A percentile compares a stretch with the other conserved stretches of the same genome.
phyloP scores from a whole-genome alignment of 2,113 vertebrate species.

The Vicugna pacos region DNA sequence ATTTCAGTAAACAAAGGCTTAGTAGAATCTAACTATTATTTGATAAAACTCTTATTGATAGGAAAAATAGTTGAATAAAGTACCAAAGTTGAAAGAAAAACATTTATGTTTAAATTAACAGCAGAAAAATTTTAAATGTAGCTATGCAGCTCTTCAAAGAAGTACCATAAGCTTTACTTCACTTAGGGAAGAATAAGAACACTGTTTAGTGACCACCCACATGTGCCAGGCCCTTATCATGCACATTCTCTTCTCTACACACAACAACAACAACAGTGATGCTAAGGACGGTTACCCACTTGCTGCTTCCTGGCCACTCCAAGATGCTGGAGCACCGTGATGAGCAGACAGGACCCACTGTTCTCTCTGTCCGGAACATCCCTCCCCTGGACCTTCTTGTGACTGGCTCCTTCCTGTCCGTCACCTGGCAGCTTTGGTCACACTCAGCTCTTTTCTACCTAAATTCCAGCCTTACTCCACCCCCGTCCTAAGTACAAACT shows the following conservation, averaged over 20 bases:
- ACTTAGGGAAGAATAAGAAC: not conserved
- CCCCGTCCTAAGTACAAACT: not conserved
- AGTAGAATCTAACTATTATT: not conserved
- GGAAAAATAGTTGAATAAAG: conserved; percentile 32
- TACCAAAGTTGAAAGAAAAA: not conserved
- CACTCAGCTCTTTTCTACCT: not conserved
- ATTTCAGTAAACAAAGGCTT: not conserved
- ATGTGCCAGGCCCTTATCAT: not conserved
- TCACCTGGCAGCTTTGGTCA: not conserved
- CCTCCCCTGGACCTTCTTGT: not conserved
- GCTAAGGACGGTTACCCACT: not conserved
- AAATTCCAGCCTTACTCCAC: not conserved
- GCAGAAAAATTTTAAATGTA: not conserved
- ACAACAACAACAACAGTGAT: not conserved
- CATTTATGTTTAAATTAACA: not conserved
- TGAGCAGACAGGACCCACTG: not conserved
- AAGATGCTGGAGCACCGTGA: not conserved
- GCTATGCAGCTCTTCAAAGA: not conserved
- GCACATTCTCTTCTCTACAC: not conserved
- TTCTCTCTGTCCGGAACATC: not conserved
- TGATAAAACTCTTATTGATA: not conserved
- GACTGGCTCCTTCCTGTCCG: not conserved
- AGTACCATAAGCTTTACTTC: not conserved
- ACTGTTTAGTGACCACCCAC: not conserved
- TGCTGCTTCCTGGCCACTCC: not conserved